Conservation (phyloP, 2,113 vertebrate species). For the Triplophysa rosa region DNA sequence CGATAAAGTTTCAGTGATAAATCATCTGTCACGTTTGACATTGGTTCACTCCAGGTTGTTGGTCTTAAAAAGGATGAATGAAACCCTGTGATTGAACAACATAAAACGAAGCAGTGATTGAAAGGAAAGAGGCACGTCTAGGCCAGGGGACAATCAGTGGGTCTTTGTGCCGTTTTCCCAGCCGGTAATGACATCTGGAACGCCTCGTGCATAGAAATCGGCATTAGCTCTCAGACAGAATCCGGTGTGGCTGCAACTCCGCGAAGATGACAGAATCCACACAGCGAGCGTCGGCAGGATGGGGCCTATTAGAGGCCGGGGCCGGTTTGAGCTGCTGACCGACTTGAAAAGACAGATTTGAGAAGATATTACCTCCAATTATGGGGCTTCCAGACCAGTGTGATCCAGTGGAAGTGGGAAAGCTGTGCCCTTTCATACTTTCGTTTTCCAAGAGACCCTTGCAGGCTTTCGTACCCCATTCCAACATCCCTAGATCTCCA, state of each 20-base stretch:
- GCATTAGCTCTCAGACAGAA: slow-evolving; percentile 28
- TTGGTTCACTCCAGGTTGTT: slow-evolving; percentile 43
- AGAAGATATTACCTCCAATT: slow-evolving; percentile 65
- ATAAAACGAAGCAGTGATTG: slow-evolving; percentile 53
- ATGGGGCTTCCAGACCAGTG: slow-evolving; percentile 47
- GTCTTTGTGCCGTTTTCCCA: slow-evolving; percentile 53
- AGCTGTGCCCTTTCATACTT: slow-evolving; percentile 51
- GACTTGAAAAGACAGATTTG: slow-evolving; percentile 61
- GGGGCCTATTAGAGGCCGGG: slow-evolving; percentile 57
- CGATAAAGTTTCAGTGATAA: slow-evolving; percentile 38
- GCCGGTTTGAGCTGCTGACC: slow-evolving; percentile 59
- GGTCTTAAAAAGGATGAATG: slow-evolving; percentile 51
- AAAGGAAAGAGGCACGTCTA: slow-evolving; percentile 50
- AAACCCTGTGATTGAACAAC: slow-evolving; percentile 54
- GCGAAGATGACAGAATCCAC: slow-evolving; percentile 51
- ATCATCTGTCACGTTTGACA: slow-evolving; percentile 41
- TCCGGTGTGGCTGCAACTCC: slow-evolving; percentile 44
- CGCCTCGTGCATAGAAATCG: slow-evolving; percentile 56
- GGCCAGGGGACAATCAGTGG: slow-evolving; percentile 56
- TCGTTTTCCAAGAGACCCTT: slow-evolving; percentile 47
- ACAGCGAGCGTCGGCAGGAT: slow-evolving; percentile 41
- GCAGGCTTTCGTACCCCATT: slow-evolving; percentile 18
- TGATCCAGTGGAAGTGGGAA: slow-evolving; percentile 52
- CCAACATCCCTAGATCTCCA: slow-evolving; percentile 42
- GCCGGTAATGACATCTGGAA: slow-evolving; percentile 60